phyloP scores from a whole-genome alignment of 2,888 invertebrate species.

The Amorpha juglandis region DNA sequence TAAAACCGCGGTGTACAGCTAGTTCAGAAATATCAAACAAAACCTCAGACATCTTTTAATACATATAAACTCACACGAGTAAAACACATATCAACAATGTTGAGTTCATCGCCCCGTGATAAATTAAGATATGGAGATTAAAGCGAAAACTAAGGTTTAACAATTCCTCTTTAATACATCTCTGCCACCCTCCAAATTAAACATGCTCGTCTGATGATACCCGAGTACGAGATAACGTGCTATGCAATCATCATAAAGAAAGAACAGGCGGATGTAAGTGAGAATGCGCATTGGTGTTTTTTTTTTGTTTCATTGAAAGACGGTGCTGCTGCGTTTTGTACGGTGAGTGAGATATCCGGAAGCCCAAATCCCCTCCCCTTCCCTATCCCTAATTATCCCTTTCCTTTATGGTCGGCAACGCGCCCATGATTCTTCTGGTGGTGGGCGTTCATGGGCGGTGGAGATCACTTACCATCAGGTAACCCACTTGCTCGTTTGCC shows the following conservation, averaged over 20 bases:
- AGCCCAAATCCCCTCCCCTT: too few relatives aligned
- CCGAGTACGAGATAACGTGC: background rate
- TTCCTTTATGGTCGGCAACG: too few relatives aligned
- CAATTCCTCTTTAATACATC: conserved; percentile 2
- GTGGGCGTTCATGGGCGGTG: too few relatives aligned
- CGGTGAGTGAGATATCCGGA: too few relatives aligned
- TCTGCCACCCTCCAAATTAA: conserved; percentile 16
- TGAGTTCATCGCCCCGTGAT: background rate
- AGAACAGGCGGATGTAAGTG: background rate
- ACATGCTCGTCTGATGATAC: conserved; percentile 1
- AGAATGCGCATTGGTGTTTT: background rate
- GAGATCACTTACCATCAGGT: too few relatives aligned
- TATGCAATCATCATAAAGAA: conserved; percentile 17
- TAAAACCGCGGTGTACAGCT: too few relatives aligned
- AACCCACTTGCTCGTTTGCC: too few relatives aligned
- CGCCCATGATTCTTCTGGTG: too few relatives aligned
- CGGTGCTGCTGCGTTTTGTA: too few relatives aligned
- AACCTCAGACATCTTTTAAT: background rate
- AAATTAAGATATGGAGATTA: conserved; percentile 11
- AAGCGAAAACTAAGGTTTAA: background rate
- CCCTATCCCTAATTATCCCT: too few relatives aligned
- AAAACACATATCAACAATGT: background rate
- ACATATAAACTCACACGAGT: background rate
- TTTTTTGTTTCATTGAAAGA: too few relatives aligned
- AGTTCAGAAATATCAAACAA: too few relatives aligned